Percentiles rank a stretch among this genome's conserved stretches.
Evolutionary conservation across 2,797 vertebrate genomes (phyloP).

Genomic region (Aplochiton taeniatus): DNA sequence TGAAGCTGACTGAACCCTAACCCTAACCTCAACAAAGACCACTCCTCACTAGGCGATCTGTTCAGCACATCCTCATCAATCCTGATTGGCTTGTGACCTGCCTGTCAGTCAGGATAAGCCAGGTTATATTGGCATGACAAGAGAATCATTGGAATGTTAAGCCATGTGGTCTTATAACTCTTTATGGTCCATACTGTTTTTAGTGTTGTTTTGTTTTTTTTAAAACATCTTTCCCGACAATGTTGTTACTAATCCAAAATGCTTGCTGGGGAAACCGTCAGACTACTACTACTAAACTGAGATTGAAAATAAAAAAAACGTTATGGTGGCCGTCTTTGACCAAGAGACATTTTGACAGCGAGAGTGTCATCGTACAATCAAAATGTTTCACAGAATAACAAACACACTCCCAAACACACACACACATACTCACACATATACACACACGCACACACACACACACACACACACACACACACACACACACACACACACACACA

Average conservation of each 20-base stretch:
- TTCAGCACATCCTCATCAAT: conserved; percentile 24
- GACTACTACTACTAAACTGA: too few species aligned
- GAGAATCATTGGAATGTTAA: too few species aligned
- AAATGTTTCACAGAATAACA: not conserved
- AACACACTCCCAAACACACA: not conserved
- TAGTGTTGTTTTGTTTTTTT: too few species aligned
- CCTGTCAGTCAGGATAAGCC: conserved; percentile 31
- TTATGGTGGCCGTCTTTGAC: not conserved
- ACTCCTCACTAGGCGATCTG: conserved; percentile 18
- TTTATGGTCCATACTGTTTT: too few species aligned
- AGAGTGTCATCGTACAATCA: conserved; percentile 3
- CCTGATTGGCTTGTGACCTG: conserved; percentile 32
- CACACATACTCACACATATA: not conserved
- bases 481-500: conserved; percentile 8
- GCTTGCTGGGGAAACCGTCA: too few species aligned
- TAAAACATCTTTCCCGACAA: too few species aligned
- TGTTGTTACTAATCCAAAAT: too few species aligned
- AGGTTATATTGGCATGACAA: too few species aligned
- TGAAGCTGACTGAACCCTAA: conserved; percentile 8
- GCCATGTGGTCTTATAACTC: too few species aligned
- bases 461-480: conserved; percentile 30
- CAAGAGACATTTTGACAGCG: not conserved
- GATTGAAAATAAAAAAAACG: too few species aligned
- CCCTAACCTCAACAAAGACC: not conserved
- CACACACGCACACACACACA: conserved; percentile 14